These are phyloP conservation scores for Sebastolobus altivelis DNA, from an alignment of 2,797 vertebrate genomes.

Conservation along the genomic window DNA sequence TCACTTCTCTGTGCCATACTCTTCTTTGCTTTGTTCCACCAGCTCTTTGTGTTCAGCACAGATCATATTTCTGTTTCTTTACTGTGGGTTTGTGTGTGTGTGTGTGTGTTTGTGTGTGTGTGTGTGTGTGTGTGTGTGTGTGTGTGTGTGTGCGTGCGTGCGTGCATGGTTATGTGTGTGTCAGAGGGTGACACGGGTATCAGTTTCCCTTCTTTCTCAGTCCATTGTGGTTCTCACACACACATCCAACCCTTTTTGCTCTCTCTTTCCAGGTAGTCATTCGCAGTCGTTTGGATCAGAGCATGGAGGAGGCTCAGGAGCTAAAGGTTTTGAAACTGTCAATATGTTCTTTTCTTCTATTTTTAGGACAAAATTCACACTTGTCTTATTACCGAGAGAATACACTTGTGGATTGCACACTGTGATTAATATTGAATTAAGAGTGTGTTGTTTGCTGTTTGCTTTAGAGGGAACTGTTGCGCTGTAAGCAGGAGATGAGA, in stretches of 20 bases:
- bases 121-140: too few relatives aligned
- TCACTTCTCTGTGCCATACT: neutral
- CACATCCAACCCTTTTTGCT: conserved; percentile 23
- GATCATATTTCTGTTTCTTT: conserved; percentile 73
- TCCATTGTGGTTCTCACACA: conserved; percentile 58
- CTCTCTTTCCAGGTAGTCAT: conserved; percentile 88
- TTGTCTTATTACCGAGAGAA: neutral
- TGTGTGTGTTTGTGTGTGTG: conserved; percentile 21
- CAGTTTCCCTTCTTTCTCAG: conserved; percentile 60
- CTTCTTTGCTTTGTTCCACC: conserved; percentile 23
- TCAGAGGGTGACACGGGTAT: conserved; percentile 71
- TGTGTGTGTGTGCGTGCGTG: neutral
- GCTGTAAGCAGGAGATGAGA: conserved; percentile 94
- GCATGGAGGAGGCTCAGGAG: conserved; percentile 93
- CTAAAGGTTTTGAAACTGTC: conserved; percentile 87
- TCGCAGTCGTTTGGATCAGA: conserved; percentile 95
- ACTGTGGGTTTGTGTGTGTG: conserved; percentile 17
- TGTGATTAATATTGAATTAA: conserved; percentile 50
- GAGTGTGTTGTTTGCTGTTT: conserved; percentile 44
- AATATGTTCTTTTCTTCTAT: neutral
- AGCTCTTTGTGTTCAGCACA: conserved; percentile 56
- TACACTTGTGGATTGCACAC: neutral
- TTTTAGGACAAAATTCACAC: neutral
- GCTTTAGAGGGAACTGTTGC: conserved; percentile 92
- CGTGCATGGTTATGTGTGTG: conserved; percentile 19